Percentiles rank a stretch among this genome's conserved stretches.
phyloP scores from a whole-genome alignment of 2,888 invertebrate genomes.

The Diploptera punctata region DNA sequence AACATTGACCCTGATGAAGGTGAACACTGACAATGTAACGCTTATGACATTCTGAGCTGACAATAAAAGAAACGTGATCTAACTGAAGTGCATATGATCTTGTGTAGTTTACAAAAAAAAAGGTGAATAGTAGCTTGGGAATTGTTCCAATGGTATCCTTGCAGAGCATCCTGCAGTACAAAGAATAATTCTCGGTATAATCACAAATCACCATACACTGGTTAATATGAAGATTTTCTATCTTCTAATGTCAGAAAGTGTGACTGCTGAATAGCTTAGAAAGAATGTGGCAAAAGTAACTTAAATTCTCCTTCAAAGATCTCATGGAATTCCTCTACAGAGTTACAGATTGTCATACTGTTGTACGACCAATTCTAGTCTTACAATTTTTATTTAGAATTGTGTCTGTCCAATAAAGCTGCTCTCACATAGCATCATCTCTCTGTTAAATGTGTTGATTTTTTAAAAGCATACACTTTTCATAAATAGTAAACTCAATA shows the following conservation, averaged over 20 bases:
- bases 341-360: background rate
- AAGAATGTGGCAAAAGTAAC: slow-evolving; percentile 24
- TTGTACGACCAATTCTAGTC: slow-evolving; percentile 33
- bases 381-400: slow-evolving; percentile 40
- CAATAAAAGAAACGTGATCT: slow-evolving; percentile 13
- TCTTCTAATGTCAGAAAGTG: slow-evolving; percentile 1
- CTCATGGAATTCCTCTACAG: slow-evolving; percentile 26
- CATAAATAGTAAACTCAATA: no score
- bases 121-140: slow-evolving; percentile 2
- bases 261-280: slow-evolving; percentile 26
- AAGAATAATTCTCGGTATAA: slow-evolving; percentile 38
- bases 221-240: slow-evolving; percentile 24
- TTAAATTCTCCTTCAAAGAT: slow-evolving; percentile 14
- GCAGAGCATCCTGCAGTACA: slow-evolving; percentile 34
- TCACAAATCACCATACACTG: slow-evolving; percentile 32
- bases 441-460: no score
- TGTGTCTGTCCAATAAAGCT: slow-evolving; percentile 1
- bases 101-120: background rate
- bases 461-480: no score
- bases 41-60: background rate
- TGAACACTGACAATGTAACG: slow-evolving; percentile 15
- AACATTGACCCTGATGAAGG: background rate
- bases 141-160: slow-evolving; percentile 31
- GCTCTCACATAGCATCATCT: no score
- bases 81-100: background rate